Evolutionary conservation across 35 echinoderm and acorn worm genomes (phyloP).

Genomic region (Apostichopus parvimensis): DNA sequence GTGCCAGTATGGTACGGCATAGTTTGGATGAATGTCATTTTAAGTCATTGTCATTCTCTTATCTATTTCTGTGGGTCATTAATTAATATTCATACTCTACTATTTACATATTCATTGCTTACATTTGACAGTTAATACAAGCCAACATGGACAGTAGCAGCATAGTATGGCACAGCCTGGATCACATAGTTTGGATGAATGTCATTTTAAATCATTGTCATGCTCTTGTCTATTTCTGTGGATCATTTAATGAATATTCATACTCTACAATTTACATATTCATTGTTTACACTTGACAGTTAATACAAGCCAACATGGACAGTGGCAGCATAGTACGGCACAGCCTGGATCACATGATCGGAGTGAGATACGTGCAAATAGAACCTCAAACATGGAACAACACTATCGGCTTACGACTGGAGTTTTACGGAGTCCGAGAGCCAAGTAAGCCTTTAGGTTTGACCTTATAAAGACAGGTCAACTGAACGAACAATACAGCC

Average conservation of each 20-base stretch:
- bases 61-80: no score
- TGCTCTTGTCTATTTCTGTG: no score
- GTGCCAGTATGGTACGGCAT: no score
- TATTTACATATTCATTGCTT: not conserved
- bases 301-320: conserved; percentile 76
- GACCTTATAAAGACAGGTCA: no score
- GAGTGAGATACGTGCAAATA: conserved; percentile 67
- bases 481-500: no score
- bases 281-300: conserved; percentile 9
- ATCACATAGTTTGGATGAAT: conserved; percentile 7
- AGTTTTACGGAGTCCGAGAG: conserved; percentile 64
- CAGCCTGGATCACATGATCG: conserved; percentile 52
- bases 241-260: not conserved
- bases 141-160: conserved; percentile 68
- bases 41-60: no score
- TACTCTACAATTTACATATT: not conserved
- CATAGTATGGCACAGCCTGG: conserved; percentile 62
- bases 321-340: conserved; percentile 55
- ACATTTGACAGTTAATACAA: conserved; percentile 56
- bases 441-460: conserved; percentile 47
- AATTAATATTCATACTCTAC: not conserved
- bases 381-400: conserved; percentile 74
- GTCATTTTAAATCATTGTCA: no score
- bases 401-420: conserved; percentile 58
- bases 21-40: no score